These are phyloP conservation scores for Etia nguti DNA, from an alignment of 2,113 vertebrate genomes.

Conservation along the genomic window DNA sequence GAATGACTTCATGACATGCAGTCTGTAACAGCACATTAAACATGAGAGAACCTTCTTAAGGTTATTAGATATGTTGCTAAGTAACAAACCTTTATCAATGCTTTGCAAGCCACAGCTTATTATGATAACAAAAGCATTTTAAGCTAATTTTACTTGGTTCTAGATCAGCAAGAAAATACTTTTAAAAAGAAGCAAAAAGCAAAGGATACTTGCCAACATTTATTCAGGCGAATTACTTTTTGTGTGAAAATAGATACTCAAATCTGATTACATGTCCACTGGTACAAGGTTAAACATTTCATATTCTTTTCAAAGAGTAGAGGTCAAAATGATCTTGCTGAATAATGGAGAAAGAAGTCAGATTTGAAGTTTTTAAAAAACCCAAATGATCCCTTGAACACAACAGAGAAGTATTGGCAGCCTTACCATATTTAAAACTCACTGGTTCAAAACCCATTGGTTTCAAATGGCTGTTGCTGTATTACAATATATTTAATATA, in stretches of 20 bases:
- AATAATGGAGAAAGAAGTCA: neutral
- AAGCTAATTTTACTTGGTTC: neutral
- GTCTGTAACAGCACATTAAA: neutral
- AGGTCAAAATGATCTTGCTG: neutral
- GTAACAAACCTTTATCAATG: neutral
- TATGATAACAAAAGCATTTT: neutral
- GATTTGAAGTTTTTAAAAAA: neutral
- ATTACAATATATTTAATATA: neutral
- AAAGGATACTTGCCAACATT: neutral
- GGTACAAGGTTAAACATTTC: neutral
- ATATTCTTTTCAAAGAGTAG: neutral
- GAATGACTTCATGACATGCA: neutral
- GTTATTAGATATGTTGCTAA: neutral
- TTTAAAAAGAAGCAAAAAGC: neutral
- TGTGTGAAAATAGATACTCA: neutral
- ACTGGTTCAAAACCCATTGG: neutral
- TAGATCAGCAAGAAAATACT: neutral
- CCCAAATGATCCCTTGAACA: neutral
- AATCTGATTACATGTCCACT: neutral
- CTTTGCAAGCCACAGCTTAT: neutral
- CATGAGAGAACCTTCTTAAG: neutral
- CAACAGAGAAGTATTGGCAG: neutral
- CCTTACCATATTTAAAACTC: neutral
- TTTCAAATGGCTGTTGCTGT: neutral
- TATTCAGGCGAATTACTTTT: neutral